These are phyloP conservation scores for Drosophila azteca DNA, from an alignment of 1,140 invertebrate genomes.

Conservation along the genomic window DNA sequence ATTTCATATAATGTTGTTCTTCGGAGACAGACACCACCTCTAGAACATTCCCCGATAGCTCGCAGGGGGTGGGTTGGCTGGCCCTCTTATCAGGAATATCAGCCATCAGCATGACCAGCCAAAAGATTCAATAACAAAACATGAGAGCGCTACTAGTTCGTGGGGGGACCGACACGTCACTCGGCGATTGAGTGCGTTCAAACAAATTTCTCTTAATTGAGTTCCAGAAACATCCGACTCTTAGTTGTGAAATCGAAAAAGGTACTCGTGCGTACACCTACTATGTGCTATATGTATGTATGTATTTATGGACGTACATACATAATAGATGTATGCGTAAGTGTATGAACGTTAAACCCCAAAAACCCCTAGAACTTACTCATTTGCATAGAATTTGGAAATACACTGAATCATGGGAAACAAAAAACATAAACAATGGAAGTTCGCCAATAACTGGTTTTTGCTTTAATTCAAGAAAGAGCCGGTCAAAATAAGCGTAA, in stretches of 20 bases:
- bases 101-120: conserved; percentile 47
- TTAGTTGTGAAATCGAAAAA: conserved; percentile 23
- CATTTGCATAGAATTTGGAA: conserved; percentile 31
- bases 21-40: conserved; percentile 6
- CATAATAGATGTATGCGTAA: not conserved
- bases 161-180: conserved; percentile 26
- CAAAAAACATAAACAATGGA: conserved; percentile 14
- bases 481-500: conserved; percentile 27
- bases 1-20: too few relatives aligned
- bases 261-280: too few relatives aligned
- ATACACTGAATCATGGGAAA: conserved; percentile 48
- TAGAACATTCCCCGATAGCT: conserved; percentile 16
- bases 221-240: conserved; percentile 31
- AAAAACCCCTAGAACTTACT: conserved; percentile 24
- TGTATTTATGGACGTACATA: not conserved
- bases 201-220: conserved; percentile 35
- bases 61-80: conserved; percentile 9
- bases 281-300: not conserved
- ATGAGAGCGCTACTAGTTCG: conserved; percentile 15
- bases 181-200: conserved; percentile 4
- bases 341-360: conserved; percentile 11
- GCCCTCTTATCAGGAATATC: conserved; percentile 32
- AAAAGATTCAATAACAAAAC: conserved; percentile 32
- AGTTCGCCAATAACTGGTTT: conserved; percentile 35
- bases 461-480: conserved; percentile 40